Base-by-base conservation (phyloP, 2,888 invertebrate genomes). In the Sipha maydis region DNA sequence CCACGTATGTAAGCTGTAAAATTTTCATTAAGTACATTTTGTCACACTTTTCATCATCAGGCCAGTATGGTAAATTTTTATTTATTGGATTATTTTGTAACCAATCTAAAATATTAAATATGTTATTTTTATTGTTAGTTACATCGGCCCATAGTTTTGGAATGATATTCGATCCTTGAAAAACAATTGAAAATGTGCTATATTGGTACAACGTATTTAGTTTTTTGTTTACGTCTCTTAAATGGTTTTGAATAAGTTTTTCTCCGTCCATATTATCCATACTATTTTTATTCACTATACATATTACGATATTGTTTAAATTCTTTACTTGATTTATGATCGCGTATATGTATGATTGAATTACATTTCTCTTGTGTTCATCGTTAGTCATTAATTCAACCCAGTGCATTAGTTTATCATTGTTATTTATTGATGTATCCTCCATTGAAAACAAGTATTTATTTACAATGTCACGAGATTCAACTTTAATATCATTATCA, bases 61-160 rank as follows among this genome's bases (percentile, higher is more conserved):
- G 78, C 85, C 85, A 85, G 7, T 85, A 34, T 28, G 85, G 78
- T 21, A 71, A n/a, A 8, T 34, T n/a, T 34, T 2, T 9, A 3
- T 14, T n/a, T 7, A 41, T 5, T 19, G 1, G 0, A 25, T 41
- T 69, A 19, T 3, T 17, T 3, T 78, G 69, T n/a, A 71, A 34
- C 78, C 85, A 77, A 78, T 85, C 69, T 41, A 85, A 78, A 14
- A 78, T n/a, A 14, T 85, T 85, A 71, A 85, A 85, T 54, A 85
- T 78, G 41, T 85, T 85, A n/a, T 78, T 71, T 0, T 34, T 34
- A 54, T 85, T 5, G 0, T 54, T 7, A 3, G 71, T n/a, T n/a
- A 78, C 17, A 28, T 71, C 34, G 4, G n/a, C 28, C 85, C 67
- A 78, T 21, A 85, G 0, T 0, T 34, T 25, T 11, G 41, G 48